Conservation (phyloP, 2,888 invertebrate genomes). For the Coelopa pilipes region DNA sequence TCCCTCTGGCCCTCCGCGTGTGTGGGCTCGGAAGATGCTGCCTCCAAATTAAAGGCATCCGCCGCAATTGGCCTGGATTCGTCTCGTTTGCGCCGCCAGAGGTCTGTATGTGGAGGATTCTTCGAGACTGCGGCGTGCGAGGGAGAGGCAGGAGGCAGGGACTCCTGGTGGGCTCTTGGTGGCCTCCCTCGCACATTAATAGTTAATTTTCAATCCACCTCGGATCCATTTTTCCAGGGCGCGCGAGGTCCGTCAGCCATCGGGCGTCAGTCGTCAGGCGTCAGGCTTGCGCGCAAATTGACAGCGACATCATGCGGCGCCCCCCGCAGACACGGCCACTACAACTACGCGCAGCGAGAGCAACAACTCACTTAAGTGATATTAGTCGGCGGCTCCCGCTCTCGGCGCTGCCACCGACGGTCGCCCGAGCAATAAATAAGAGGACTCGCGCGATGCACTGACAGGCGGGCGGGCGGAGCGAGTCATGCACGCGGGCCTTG, state of each 20-base stretch:
- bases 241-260: constrained; percentile 25
- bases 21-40: background rate
- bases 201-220: constrained; percentile 25
- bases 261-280: background rate
- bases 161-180: too few species aligned
- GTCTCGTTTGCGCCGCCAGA: background rate
- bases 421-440: constrained; percentile 31
- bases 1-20: too few species aligned
- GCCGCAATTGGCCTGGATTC: constrained; percentile 28
- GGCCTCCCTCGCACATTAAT: constrained; percentile 15
- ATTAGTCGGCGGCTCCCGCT: constrained; percentile 18
- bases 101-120: too few species aligned
- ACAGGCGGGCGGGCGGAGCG: constrained; percentile 6
- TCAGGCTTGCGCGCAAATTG: constrained; percentile 34
- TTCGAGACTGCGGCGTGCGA: too few species aligned
- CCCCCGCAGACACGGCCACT: constrained; percentile 7
- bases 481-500: constrained; percentile 3
- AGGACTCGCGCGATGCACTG: constrained; percentile 12
- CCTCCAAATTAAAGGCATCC: constrained; percentile 20
- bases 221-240: background rate
- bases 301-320: constrained; percentile 31
- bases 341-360: constrained; percentile 35
- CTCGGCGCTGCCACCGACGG: constrained; percentile 18
- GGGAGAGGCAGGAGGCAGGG: too few species aligned
- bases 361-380: constrained; percentile 46